Evolutionary conservation across 1,140 invertebrate species (phyloP).

Genomic region (Drosophila ananassae): DNA sequence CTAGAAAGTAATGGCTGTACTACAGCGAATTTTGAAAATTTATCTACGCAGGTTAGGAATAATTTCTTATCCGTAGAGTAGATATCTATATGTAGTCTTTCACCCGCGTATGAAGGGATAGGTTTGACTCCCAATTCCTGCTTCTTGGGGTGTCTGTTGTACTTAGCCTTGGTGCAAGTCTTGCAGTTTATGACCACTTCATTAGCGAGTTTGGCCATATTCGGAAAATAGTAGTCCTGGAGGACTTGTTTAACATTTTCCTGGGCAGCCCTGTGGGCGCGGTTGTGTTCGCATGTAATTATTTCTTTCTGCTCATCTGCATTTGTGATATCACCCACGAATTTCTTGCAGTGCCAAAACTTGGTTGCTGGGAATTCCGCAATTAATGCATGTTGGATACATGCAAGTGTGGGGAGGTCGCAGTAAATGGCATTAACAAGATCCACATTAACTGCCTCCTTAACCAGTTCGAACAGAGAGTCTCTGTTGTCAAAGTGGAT

Average conservation of each 20-base stretch:
- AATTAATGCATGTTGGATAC: slow-evolving; percentile 1
- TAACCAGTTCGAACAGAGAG: neutral
- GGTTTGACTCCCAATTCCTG: neutral
- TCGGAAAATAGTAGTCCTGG: slow-evolving; percentile 8
- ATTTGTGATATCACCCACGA: neutral
- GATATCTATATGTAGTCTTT: slow-evolving; percentile 10
- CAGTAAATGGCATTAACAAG: neutral
- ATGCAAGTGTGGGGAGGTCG: neutral
- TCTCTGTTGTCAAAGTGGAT: neutral
- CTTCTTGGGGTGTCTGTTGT: neutral
- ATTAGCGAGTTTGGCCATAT: neutral
- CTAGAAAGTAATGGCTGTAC: slow-evolving; percentile 27
- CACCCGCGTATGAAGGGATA: no score
- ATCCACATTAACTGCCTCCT: neutral
- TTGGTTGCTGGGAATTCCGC: neutral
- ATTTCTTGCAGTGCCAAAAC: slow-evolving; percentile 3
- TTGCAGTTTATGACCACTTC: neutral
- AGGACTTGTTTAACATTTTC: slow-evolving; percentile 8
- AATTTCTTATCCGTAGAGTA: slow-evolving; percentile 26
- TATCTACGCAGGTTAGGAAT: slow-evolving; percentile 32
- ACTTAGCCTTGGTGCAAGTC: neutral
- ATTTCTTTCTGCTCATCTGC: neutral
- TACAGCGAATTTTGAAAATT: slow-evolving; percentile 39
- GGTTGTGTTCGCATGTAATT: slow-evolving; percentile 8
- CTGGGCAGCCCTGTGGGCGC: slow-evolving; percentile 5